Conservation (phyloP, 2,797 vertebrate genomes). For the Enoplosus armatus region DNA sequence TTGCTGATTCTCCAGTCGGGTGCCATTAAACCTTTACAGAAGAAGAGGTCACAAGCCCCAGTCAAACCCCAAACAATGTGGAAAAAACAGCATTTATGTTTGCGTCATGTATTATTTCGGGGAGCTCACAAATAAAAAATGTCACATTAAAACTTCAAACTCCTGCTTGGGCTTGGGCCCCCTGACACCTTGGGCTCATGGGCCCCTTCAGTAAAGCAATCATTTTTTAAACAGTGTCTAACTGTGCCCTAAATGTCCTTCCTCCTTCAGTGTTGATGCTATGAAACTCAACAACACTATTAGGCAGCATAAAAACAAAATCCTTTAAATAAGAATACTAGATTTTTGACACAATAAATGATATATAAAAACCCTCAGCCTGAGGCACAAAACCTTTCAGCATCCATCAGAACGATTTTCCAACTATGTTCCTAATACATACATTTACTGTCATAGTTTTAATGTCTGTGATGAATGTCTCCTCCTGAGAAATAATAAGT, state of each 20-base stretch:
- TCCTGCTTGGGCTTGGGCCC: background rate
- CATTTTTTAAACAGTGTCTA: background rate
- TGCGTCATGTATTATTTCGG: no score
- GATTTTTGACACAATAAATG: background rate
- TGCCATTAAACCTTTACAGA: background rate
- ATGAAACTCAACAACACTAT: background rate
- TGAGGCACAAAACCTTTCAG: slow-evolving; percentile 21
- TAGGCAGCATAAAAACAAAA: background rate
- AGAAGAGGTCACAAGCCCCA: background rate
- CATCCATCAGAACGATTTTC: slow-evolving; percentile 14
- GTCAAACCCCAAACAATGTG: background rate
- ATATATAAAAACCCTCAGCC: slow-evolving; percentile 5
- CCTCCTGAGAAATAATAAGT: slow-evolving; percentile 45
- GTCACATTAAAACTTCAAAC: slow-evolving; percentile 5
- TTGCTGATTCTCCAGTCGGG: background rate
- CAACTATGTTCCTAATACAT: slow-evolving; percentile 16
- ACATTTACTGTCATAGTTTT: slow-evolving; percentile 33
- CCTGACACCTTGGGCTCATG: background rate
- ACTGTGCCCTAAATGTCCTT: background rate
- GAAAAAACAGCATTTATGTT: background rate
- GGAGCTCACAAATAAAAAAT: background rate
- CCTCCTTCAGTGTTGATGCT: background rate
- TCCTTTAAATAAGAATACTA: slow-evolving; percentile 2
- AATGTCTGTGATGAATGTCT: slow-evolving; percentile 45
- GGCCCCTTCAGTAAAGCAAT: background rate